phyloP scores from a whole-genome alignment of 2,797 vertebrate species.

The Sebastes alutus region DNA sequence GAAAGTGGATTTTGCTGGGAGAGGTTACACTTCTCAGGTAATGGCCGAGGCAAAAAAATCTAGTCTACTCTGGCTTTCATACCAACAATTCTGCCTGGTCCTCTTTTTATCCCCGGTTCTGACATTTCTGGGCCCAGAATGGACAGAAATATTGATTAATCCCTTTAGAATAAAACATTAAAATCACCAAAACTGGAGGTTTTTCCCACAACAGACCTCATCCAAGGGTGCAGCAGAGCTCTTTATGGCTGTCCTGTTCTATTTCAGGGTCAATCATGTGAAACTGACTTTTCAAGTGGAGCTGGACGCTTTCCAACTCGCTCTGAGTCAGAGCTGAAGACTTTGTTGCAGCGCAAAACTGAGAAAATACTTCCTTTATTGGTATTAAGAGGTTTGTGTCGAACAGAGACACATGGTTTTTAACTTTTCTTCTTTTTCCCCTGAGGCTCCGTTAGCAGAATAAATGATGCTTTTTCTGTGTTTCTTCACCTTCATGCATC shows the following conservation, averaged over 20 bases:
- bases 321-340: conserved; percentile 23
- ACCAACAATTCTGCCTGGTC: not conserved
- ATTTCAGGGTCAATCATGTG: conserved; percentile 49
- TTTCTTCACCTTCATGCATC: conserved; percentile 34
- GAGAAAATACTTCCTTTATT: conserved; percentile 23
- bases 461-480: conserved; percentile 31
- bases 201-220: not conserved
- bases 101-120: not conserved
- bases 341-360: not conserved
- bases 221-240: conserved; percentile 16
- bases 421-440: conserved; percentile 16
- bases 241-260: conserved; percentile 43
- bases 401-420: conserved; percentile 16
- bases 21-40: conserved; percentile 16
- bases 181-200: not conserved
- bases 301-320: conserved; percentile 18
- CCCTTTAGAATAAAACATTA: conserved; percentile 10
- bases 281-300: conserved; percentile 34
- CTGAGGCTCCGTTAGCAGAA: conserved; percentile 40
- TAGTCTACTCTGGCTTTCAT: not conserved
- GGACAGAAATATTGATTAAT: not conserved
- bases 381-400: conserved; percentile 14
- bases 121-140: conserved; percentile 3
- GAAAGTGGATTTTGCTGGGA: conserved; percentile 21
- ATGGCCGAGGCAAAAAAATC: not conserved